Base-by-base conservation (phyloP, 2,888 invertebrate genomes). In the Diplazon laetatorius region DNA sequence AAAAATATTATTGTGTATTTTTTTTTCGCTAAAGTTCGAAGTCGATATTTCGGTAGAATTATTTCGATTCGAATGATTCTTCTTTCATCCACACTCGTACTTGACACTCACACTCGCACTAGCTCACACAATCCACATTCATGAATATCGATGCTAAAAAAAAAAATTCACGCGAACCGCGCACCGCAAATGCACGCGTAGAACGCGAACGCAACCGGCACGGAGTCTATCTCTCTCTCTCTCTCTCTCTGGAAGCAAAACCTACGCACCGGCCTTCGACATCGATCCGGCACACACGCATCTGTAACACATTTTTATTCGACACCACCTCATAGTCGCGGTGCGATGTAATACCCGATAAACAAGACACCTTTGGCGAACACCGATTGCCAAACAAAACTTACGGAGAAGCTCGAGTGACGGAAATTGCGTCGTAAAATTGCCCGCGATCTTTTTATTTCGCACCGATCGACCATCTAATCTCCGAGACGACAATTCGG, bases 241-340 rank as follows among this genome's bases (percentile, higher is more conserved):
- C n/a, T n/a, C n/a, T n/a, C n/a, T n/a, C 50, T 76, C 82, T 82
- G 72, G 59, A n/a, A 76, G 77, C 66, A 73, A 84, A 85, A 83
- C 85, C 85, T 83, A 86, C 86, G 84, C n/a, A n/a, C 69, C 62
- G 83, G 83, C 86, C 86, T 86, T 86, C 84, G 83, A 84, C 80
- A 83, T 84, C 82, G 82, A 85, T 83, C 85, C 76, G 71, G 72
- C 72, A 80, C 72, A 80, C 72, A 65, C 59, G 63, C 39, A 37
- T 70, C 39, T 46, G 25, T 59, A 71, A 55, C 35, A 37, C 25
- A 72, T 62, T n/a, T n/a, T n/a, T 71, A 72, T 66, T 52, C 60
- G 50, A 76, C 50, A 59, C 65, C 37, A 59, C 55, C 44, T 62
- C 14, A 25, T 50, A 20, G 46, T 52, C 55, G 44, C n/a, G 50